These are phyloP conservation scores for Semnornis frantzii DNA, from an alignment of 2,113 vertebrate genomes.

Conservation along the genomic window DNA sequence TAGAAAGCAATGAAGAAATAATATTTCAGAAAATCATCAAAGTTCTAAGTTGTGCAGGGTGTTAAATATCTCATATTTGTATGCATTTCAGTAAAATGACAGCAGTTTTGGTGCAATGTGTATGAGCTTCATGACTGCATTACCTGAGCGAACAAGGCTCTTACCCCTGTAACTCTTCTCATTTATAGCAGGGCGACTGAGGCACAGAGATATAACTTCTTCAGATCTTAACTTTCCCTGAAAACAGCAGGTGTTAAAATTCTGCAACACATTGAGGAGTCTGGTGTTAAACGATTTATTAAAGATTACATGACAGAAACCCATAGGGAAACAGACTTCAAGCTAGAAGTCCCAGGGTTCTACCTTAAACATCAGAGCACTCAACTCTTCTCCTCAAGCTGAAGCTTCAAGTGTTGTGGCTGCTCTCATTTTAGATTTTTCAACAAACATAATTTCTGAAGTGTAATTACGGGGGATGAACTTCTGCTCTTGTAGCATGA, in stretches of 20 bases:
- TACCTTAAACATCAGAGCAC: background rate
- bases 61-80: background rate
- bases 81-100: background rate
- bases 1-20: background rate
- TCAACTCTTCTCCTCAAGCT: background rate
- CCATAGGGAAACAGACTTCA: background rate
- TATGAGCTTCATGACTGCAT: background rate
- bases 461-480: conserved; percentile 33
- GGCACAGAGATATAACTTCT: background rate
- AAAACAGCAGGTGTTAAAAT: conserved; percentile 1
- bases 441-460: conserved; percentile 35
- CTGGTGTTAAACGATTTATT: background rate
- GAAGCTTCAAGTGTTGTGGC: background rate
- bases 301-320: background rate
- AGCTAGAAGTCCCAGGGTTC: background rate
- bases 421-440: background rate
- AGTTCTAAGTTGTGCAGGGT: background rate
- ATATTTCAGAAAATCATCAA: background rate
- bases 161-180: background rate
- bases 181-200: background rate
- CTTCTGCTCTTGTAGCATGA: conserved; percentile 3
- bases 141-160: background rate
- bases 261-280: conserved; percentile 1
- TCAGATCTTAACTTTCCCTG: background rate
- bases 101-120: background rate